Percentiles rank a stretch among this genome's conserved stretches.
Evolutionary conservation across 2,888 invertebrate genomes (phyloP).

Genomic region (Corythucha ciliata): DNA sequence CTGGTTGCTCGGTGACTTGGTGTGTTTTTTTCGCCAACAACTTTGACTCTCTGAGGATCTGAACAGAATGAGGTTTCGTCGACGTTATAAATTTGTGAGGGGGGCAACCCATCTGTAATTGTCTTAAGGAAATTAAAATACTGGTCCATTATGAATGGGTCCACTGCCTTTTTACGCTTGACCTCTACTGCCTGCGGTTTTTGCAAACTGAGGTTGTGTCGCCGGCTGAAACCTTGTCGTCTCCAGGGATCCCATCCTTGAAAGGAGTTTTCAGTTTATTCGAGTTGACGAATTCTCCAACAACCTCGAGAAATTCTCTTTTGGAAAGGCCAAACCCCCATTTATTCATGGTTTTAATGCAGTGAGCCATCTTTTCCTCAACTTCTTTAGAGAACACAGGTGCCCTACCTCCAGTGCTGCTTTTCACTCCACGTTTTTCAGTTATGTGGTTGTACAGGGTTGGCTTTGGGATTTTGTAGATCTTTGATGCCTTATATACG

Average conservation of each 20-base stretch:
- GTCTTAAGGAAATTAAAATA: constrained; percentile 6
- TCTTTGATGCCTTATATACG: background rate
- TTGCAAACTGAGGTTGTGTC: constrained; percentile 2
- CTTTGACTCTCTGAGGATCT: constrained; percentile 6
- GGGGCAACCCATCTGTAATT: background rate
- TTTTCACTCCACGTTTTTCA: constrained; percentile 4
- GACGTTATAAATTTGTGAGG: constrained; percentile 9
- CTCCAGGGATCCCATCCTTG: no score
- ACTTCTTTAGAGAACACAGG: constrained; percentile 4
- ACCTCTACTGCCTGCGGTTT: background rate
- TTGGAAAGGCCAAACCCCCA: constrained; percentile 4
- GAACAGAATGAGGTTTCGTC: constrained; percentile 4
- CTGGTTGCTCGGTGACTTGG: constrained; percentile 14
- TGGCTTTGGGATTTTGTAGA: constrained; percentile 10
- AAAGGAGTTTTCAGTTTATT: no score
- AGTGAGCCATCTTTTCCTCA: constrained; percentile 11
- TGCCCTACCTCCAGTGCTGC: constrained; percentile 6
- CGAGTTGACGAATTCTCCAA: background rate
- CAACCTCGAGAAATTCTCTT: constrained; percentile 3
- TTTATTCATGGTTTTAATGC: constrained; percentile 7
- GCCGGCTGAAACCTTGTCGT: no score
- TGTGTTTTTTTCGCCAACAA: background rate
- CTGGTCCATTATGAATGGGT: constrained; percentile 6
- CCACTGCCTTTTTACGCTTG: background rate
- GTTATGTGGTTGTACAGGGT: constrained; percentile 7